phyloP scores from a whole-genome alignment of 2,888 invertebrate genomes.

The Platerodrilus igneus region DNA sequence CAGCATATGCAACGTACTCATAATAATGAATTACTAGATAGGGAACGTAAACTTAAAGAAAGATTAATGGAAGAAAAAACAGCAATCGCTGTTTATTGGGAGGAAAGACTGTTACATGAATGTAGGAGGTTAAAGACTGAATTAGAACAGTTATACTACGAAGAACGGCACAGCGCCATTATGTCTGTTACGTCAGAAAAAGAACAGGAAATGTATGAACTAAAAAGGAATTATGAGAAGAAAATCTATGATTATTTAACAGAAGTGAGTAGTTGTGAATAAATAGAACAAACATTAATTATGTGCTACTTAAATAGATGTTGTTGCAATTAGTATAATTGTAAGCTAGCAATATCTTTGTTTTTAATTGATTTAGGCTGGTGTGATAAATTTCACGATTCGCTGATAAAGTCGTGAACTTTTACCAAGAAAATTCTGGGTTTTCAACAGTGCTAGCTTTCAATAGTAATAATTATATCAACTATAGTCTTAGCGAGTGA shows the following conservation, averaged over 20 bases:
- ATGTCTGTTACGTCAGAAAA: conserved; percentile 54
- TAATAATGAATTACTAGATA: conserved; percentile 47
- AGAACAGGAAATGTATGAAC: conserved; percentile 53
- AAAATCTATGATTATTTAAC: conserved; percentile 48
- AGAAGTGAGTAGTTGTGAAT: conserved; percentile 46
- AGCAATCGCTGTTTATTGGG: conserved; percentile 59
- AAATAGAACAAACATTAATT: too few relatives aligned
- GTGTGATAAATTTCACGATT: too few relatives aligned
- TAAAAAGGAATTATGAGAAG: conserved; percentile 54
- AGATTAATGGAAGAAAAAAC: conserved; percentile 52
- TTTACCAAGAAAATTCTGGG: too few relatives aligned
- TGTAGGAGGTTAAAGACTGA: conserved; percentile 59
- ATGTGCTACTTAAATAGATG: too few relatives aligned
- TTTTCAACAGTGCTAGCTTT: too few relatives aligned
- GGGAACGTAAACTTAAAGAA: conserved; percentile 44
- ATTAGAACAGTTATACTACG: conserved; percentile 57
- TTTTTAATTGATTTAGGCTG: too few relatives aligned
- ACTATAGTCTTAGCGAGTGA: too few relatives aligned
- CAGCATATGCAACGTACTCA: conserved; percentile 45
- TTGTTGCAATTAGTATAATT: too few relatives aligned
- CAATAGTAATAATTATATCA: too few relatives aligned
- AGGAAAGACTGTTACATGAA: conserved; percentile 58
- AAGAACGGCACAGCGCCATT: conserved; percentile 56
- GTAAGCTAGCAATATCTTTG: too few relatives aligned
- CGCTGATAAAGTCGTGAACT: too few relatives aligned